These are phyloP conservation scores for Oedothorax gibbosus DNA, from an alignment of 1,140 invertebrate genomes.

Conservation along the genomic window DNA sequence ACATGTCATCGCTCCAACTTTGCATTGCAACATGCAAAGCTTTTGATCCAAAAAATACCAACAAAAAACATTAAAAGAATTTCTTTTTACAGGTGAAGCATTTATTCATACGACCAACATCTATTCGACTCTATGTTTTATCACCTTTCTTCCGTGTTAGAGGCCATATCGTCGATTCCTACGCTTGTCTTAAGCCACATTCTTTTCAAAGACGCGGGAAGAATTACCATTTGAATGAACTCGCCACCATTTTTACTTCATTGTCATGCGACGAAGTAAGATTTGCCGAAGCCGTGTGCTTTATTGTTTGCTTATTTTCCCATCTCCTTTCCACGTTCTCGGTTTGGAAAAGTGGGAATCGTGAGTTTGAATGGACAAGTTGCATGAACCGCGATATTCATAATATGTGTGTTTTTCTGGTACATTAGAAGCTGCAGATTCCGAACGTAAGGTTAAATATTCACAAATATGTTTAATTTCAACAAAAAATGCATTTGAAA, in stretches of 20 bases:
- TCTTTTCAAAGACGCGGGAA: not conserved
- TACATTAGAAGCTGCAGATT: too few species aligned
- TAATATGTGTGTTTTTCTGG: too few species aligned
- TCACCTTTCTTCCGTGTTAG: constrained; percentile 35
- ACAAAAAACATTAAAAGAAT: not conserved
- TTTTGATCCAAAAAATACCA: constrained; percentile 40
- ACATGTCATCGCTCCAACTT: too few species aligned
- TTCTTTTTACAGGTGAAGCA: not conserved
- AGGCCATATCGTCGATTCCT: constrained; percentile 10
- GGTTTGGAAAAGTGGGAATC: not conserved
- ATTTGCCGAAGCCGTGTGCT: not conserved
- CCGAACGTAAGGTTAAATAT: too few species aligned
- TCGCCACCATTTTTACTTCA: constrained; percentile 58
- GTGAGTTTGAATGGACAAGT: too few species aligned
- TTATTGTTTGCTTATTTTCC: constrained; percentile 45
- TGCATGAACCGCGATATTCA: too few species aligned
- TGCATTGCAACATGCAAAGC: constrained; percentile 14
- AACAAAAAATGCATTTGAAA: too few species aligned
- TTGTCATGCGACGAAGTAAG: constrained; percentile 26
- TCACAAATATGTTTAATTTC: too few species aligned
- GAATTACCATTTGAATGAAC: constrained; percentile 59
- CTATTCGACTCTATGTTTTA: constrained; percentile 35
- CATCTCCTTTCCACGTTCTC: not conserved
- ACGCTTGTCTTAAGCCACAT: constrained; percentile 38
- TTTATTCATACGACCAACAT: not conserved